Percentiles rank a stretch among this genome's conserved stretches.
Evolutionary conservation across 2,113 vertebrate genomes (phyloP).

Genomic region (Cinclus mexicanus): DNA sequence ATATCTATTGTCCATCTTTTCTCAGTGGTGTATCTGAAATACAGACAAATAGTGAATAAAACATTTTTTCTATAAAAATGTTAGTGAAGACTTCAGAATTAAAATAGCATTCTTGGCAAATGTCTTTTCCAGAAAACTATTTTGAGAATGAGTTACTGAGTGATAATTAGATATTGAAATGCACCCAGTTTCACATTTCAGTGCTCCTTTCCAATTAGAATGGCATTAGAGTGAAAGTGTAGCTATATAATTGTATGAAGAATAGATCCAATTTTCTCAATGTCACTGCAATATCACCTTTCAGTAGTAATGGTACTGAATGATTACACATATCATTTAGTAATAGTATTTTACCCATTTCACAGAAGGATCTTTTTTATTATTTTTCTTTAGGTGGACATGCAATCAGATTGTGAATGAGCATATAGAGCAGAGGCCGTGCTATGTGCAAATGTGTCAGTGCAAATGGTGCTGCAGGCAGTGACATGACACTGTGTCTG

Average conservation of each 20-base stretch:
- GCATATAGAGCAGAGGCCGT: background rate
- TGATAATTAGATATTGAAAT: conserved; percentile 81
- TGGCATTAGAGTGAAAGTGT: conserved; percentile 77
- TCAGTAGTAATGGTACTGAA: conserved; percentile 73
- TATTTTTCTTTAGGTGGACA: conserved; percentile 58
- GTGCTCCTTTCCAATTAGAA: conserved; percentile 82
- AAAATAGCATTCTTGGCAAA: conserved; percentile 65
- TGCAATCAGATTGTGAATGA: conserved; percentile 75
- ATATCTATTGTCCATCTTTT: background rate
- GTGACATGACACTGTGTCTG: background rate
- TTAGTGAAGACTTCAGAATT: conserved; percentile 38
- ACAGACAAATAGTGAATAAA: conserved; percentile 16
- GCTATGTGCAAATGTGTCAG: conserved; percentile 39
- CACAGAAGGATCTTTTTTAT: conserved; percentile 38
- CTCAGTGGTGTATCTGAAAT: background rate
- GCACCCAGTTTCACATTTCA: conserved; percentile 78
- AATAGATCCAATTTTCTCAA: conserved; percentile 86
- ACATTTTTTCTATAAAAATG: background rate
- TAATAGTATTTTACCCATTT: conserved; percentile 79
- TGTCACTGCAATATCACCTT: conserved; percentile 84
- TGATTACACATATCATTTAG: conserved; percentile 84
- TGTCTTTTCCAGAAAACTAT: conserved; percentile 71
- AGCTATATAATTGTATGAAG: conserved; percentile 82
- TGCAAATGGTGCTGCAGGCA: conserved; percentile 19
- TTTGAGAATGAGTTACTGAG: conserved; percentile 72